phyloP scores from a whole-genome alignment of 2,113 vertebrate genomes.

The Riparia riparia region DNA sequence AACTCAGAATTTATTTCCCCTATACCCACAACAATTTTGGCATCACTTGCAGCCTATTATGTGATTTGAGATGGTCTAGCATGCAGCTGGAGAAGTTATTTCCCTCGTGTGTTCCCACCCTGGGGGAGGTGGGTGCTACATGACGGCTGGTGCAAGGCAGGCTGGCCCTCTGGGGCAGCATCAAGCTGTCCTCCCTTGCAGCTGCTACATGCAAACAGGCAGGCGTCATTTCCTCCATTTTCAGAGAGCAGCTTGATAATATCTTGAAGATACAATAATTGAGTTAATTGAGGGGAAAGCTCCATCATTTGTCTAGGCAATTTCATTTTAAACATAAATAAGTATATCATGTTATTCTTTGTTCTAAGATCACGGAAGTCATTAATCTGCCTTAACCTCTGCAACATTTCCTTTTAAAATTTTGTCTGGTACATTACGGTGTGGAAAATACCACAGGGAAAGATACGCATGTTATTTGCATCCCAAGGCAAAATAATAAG shows the following conservation, averaged over 20 bases:
- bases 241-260: background rate
- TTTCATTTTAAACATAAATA: conserved; percentile 43
- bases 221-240: background rate
- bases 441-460: conserved; percentile 45
- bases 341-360: conserved; percentile 54
- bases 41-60: background rate
- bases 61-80: background rate
- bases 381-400: conserved; percentile 59
- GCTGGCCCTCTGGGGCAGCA: accelerated
- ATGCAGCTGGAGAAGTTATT: background rate
- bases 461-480: conserved; percentile 36
- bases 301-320: conserved; percentile 7
- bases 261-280: conserved; percentile 40
- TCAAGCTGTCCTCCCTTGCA: background rate
- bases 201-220: background rate
- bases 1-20: background rate
- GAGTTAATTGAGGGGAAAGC: conserved; percentile 51
- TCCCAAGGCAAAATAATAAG: conserved; percentile 36
- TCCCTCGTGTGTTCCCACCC: background rate
- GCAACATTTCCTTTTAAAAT: conserved; percentile 44
- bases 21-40: background rate
- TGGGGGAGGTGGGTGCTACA: background rate
- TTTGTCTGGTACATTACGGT: conserved; percentile 13
- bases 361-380: conserved; percentile 50
- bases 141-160: background rate